phyloP scores from a whole-genome alignment of 2,888 invertebrate genomes.

The Clepsis dumicolana region DNA sequence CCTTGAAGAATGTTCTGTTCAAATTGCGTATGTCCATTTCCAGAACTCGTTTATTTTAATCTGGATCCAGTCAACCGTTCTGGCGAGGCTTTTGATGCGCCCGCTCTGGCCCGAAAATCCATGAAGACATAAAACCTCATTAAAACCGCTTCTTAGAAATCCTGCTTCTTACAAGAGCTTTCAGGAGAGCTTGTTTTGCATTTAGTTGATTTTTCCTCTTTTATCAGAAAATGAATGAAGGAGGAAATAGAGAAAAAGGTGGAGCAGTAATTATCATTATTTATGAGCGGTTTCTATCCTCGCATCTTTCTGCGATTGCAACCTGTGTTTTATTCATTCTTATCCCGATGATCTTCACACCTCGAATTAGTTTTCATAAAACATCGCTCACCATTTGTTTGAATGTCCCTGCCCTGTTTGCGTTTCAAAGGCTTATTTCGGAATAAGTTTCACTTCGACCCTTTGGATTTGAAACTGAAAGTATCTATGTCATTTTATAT shows the following conservation, averaged over 20 bases:
- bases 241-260: constrained; percentile 54
- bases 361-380: constrained; percentile 82
- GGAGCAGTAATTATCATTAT: constrained; percentile 78
- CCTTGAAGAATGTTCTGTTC: constrained; percentile 47
- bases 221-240: constrained; percentile 63
- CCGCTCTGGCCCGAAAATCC: constrained; percentile 48
- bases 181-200: constrained; percentile 56
- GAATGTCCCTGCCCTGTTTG: constrained; percentile 62
- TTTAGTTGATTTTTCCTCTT: constrained; percentile 56
- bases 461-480: constrained; percentile 7
- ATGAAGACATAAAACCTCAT: constrained; percentile 58
- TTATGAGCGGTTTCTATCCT: constrained; percentile 79
- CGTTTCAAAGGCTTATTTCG: constrained; percentile 62
- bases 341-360: constrained; percentile 77
- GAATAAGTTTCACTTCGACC: constrained; percentile 23
- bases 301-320: constrained; percentile 75
- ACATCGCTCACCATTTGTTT: constrained; percentile 77
- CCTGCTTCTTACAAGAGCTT: constrained; percentile 46
- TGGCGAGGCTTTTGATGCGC: constrained; percentile 53
- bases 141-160: constrained; percentile 58
- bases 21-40: constrained; percentile 63
- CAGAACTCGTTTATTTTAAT: constrained; percentile 56
- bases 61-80: constrained; percentile 52
- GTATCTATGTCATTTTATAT: background rate
- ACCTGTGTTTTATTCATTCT: constrained; percentile 82